Evolutionary conservation across 2,888 invertebrate species (phyloP).

Genomic region (Drosophila borealis): DNA sequence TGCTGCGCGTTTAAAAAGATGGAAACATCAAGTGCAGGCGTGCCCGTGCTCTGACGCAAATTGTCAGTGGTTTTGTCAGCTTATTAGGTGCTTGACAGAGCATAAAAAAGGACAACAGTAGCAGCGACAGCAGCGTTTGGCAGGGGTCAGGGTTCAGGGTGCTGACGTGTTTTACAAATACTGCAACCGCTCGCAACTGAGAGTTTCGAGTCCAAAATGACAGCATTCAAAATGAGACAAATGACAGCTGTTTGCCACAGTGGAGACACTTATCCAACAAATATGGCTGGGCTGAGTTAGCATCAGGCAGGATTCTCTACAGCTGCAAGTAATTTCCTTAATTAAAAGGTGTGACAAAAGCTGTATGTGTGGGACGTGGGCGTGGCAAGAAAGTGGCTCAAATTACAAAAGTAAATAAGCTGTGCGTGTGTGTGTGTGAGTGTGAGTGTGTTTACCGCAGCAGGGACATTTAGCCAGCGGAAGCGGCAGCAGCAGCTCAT

Average conservation of each 20-base stretch:
- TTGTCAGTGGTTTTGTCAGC: slow-evolving; percentile 70
- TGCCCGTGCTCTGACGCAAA: slow-evolving; percentile 50
- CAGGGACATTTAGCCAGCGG: slow-evolving; percentile 13
- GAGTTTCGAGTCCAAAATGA: slow-evolving; percentile 31
- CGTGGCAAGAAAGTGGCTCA: slow-evolving; percentile 26
- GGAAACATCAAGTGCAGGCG: slow-evolving; percentile 70
- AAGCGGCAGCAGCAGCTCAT: slow-evolving; percentile 31
- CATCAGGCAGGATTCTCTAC: background rate
- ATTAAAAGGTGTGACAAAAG: slow-evolving; percentile 74
- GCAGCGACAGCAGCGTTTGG: background rate
- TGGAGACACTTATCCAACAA: slow-evolving; percentile 14
- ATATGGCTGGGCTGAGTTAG: slow-evolving; percentile 7
- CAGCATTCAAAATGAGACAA: slow-evolving; percentile 22
- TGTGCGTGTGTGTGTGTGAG: background rate
- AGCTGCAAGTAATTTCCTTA: slow-evolving; percentile 63
- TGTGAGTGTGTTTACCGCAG: background rate
- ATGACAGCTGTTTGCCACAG: slow-evolving; percentile 29
- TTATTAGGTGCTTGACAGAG: slow-evolving; percentile 75
- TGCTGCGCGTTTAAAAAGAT: slow-evolving; percentile 51
- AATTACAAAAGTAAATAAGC: slow-evolving; percentile 48
- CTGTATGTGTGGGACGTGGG: slow-evolving; percentile 4
- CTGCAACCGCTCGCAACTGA: slow-evolving; percentile 57
- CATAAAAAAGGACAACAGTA: slow-evolving; percentile 52
- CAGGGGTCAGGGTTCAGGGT: background rate
- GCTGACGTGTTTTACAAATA: slow-evolving; percentile 2